Evolutionary conservation across 2,113 vertebrate species (phyloP), one percentile per base, ranked within the genome.

Genomic region (Polypterus bichir): DNA sequence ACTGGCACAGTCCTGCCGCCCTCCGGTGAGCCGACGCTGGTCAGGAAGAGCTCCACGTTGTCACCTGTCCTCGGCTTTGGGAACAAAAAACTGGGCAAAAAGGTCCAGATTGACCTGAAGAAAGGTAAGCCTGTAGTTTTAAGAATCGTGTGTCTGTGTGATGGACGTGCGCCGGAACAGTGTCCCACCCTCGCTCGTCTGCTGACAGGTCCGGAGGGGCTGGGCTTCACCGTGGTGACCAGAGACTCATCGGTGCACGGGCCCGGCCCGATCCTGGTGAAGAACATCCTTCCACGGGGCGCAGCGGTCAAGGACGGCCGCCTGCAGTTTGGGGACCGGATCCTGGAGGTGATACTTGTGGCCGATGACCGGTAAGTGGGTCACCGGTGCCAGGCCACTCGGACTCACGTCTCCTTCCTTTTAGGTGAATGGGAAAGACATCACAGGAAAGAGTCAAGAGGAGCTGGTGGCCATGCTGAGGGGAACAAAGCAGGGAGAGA

Each of bases 201-300:
- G 67, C 74, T 10, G 69, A 57, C 75, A 99, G 96, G 96, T 72
- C 76, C 87, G 3, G 96, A 98, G 72, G 96, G 96, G 57, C 89
- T 99, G 65, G 96, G 96, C 49, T 99, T 99, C 71, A 99, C 96
- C 1, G 94, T 99, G 3, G 95, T 98, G 64, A 99, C 96, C 64
- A 92, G 95, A 81, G 96, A 99, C 64, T 96, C 96, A 56, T 90
- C 93, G 46, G 78, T 94, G 4, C 92, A 96, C 0, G 91, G 90
- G 7, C 92, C 89, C 1, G 92, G 94, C 47, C 96, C 96, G 0
- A 97, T 99, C 76, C 89, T 97, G 44, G 93, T 99, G 62, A 99
- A 99, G 76, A 99, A 97, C 73, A 97, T 99, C 77, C 82, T 99
- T 27, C 88, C 92, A 8, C 91, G 92, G 54, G 95, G 96, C 70